Evolutionary conservation across 1,140 invertebrate species (phyloP).

Genomic region (Bombus consobrinus): DNA sequence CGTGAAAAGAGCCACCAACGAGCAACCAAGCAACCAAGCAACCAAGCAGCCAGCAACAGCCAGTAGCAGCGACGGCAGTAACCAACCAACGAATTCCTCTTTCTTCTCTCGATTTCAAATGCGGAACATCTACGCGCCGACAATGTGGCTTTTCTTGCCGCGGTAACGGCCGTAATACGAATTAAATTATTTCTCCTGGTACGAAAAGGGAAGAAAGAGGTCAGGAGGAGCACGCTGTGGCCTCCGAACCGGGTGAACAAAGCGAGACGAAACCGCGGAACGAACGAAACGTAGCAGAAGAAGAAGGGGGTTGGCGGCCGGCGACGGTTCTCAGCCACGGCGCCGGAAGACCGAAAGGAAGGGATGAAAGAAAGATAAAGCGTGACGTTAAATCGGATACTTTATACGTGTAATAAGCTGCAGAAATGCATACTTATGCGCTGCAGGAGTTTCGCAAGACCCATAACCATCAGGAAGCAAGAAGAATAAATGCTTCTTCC

Average conservation of each 20-base stretch:
- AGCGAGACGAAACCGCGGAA: conserved; percentile 35
- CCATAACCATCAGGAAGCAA: conserved; percentile 33
- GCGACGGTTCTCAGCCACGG: neutral
- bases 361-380: conserved; percentile 41
- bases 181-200: conserved; percentile 65
- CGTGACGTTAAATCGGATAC: conserved; percentile 47
- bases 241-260: neutral
- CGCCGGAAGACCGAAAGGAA: neutral
- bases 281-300: conserved; percentile 26
- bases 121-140: conserved; percentile 26
- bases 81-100: conserved; percentile 19
- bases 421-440: conserved; percentile 28
- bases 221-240: conserved; percentile 18
- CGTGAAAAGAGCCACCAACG: conserved; percentile 37
- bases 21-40: neutral
- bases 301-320: neutral
- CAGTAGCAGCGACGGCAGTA: neutral
- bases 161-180: conserved; percentile 59
- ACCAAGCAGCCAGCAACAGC: too few relatives aligned
- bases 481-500: conserved; percentile 17
- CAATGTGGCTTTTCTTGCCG: conserved; percentile 9
- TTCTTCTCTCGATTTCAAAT: conserved; percentile 53
- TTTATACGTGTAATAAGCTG: conserved; percentile 48
- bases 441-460: conserved; percentile 18
- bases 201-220: conserved; percentile 32